A percentile compares a stretch with the other conserved stretches of the same genome.
These are phyloP conservation scores for Agapostemon virescens DNA, from an alignment of 2,888 invertebrate species.

Conservation along the genomic window DNA sequence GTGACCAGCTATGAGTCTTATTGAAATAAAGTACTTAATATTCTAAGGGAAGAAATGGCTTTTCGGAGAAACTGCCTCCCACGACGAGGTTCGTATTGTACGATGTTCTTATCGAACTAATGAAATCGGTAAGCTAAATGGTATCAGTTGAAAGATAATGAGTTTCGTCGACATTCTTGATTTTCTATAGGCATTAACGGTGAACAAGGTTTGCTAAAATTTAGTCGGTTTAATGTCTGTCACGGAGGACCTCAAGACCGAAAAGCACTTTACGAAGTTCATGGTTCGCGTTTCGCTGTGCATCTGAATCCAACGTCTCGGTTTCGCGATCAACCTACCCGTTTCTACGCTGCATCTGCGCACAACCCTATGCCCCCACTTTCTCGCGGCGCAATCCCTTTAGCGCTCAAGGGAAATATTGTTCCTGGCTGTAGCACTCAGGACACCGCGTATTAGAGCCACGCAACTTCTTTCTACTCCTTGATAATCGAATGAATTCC, in stretches of 20 bases:
- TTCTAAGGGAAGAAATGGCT: too few relatives aligned
- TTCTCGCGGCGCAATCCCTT: slow-evolving; percentile 43
- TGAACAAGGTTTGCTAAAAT: not conserved
- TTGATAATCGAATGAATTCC: slow-evolving; percentile 62
- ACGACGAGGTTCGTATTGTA: too few relatives aligned
- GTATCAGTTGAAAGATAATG: too few relatives aligned
- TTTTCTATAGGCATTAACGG: too few relatives aligned
- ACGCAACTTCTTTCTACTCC: slow-evolving; percentile 44
- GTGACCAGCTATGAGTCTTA: too few relatives aligned
- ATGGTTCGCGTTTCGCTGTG: not conserved
- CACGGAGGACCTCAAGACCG: not conserved
- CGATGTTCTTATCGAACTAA: too few relatives aligned
- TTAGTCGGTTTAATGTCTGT: not conserved
- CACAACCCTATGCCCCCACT: not conserved
- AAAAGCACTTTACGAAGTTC: not conserved
- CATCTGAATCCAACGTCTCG: not conserved
- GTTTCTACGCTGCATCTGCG: slow-evolving; percentile 14
- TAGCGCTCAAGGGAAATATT: slow-evolving; percentile 49
- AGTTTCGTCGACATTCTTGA: too few relatives aligned
- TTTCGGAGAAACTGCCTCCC: too few relatives aligned
- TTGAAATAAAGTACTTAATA: too few relatives aligned
- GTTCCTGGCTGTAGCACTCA: slow-evolving; percentile 47
- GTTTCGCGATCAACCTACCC: too few relatives aligned
- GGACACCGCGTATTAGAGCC: slow-evolving; percentile 42
- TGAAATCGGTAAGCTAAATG: too few relatives aligned